phyloP scores from a whole-genome alignment of 2,113 vertebrate genomes.

The Megaleporinus macrocephalus region DNA sequence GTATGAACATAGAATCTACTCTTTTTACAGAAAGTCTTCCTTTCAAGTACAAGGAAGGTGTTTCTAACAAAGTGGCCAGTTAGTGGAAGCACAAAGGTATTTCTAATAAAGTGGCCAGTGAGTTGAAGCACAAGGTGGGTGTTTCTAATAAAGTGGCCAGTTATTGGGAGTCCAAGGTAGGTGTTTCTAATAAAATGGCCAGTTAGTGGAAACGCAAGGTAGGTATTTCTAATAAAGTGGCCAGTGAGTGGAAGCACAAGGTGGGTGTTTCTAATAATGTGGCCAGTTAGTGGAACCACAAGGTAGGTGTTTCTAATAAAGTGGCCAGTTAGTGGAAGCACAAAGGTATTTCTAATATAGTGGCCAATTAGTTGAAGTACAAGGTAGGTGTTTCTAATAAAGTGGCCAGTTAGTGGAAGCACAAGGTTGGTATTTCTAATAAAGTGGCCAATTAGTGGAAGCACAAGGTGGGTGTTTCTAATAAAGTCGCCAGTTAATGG shows the following conservation, averaged over 20 bases:
- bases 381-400: neutral
- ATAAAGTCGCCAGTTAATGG: neutral
- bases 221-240: neutral
- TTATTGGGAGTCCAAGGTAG: neutral
- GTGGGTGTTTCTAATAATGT: neutral
- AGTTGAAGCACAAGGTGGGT: neutral
- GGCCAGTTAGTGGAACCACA: neutral
- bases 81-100: neutral
- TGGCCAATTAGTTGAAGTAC: neutral
- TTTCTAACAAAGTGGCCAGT: neutral
- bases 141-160: neutral
- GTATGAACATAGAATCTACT: too few relatives aligned
- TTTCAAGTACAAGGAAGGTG: neutral
- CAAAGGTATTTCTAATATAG: neutral
- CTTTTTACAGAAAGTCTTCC: too few relatives aligned
- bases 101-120: neutral
- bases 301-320: neutral
- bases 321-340: neutral
- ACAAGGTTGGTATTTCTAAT: neutral
- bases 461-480: neutral
- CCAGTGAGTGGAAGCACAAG: neutral
- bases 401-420: neutral
- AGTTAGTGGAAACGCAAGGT: neutral
- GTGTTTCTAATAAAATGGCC: neutral
- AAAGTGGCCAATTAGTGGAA: neutral